Evolutionary conservation across 2,797 vertebrate genomes (phyloP).

Genomic region (Hapalemur alaotrensis): DNA sequence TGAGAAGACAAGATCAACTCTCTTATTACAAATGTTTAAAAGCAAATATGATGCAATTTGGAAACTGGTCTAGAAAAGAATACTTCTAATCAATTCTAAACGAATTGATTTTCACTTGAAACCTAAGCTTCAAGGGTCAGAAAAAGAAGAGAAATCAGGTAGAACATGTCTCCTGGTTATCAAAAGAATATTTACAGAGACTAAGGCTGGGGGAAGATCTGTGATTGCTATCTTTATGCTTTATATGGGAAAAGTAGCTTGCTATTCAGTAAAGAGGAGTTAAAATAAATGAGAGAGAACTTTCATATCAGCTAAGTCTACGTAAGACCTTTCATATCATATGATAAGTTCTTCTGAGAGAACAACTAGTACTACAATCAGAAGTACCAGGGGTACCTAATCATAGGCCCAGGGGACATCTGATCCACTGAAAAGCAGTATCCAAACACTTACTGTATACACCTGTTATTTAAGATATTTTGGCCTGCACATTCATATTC

Average conservation of each 20-base stretch:
- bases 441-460: neutral
- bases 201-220: neutral
- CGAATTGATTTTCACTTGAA: neutral
- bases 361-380: neutral
- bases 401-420: neutral
- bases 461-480: neutral
- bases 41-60: neutral
- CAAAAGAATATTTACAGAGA: slow-evolving; percentile 4
- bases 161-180: neutral
- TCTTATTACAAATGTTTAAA: neutral
- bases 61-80: neutral
- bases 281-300: neutral
- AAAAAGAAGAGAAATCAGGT: neutral
- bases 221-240: neutral
- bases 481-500: neutral
- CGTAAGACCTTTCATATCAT: neutral
- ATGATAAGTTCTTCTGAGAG: neutral
- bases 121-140: neutral
- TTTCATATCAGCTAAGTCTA: neutral
- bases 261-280: neutral
- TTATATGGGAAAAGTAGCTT: neutral
- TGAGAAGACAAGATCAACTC: too few relatives aligned
- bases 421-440: neutral
- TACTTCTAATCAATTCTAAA: neutral
- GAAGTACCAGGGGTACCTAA: neutral